Conservation (phyloP, 2,113 vertebrate genomes). For the Cnemophilus loriae region DNA sequence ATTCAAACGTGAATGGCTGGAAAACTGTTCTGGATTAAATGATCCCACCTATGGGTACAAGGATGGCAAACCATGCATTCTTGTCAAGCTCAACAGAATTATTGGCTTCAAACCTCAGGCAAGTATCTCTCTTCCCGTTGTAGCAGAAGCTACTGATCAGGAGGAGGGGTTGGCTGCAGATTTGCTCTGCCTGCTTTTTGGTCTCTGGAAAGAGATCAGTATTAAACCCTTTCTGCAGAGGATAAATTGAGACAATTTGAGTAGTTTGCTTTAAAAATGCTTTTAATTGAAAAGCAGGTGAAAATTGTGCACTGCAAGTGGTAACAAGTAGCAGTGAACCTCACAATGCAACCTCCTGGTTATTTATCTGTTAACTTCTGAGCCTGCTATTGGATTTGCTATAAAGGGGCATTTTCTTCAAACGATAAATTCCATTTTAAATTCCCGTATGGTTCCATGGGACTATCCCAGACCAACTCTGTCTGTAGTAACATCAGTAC, state of each 20-base stretch:
- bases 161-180: not conserved
- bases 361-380: not conserved
- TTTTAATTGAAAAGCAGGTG: not conserved
- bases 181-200: not conserved
- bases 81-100: constrained; percentile 93
- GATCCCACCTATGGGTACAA: constrained; percentile 79
- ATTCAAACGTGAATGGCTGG: constrained; percentile 78
- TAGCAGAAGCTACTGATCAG: not conserved
- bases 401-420: not conserved
- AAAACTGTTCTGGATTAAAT: constrained; percentile 74
- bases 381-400: not conserved
- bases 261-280: not conserved
- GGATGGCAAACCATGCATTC: constrained; percentile 84
- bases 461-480: not conserved
- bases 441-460: not conserved
- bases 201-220: not conserved
- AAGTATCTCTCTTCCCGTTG: constrained; percentile 40
- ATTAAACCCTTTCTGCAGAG: not conserved
- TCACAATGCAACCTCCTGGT: not conserved
- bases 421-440: not conserved
- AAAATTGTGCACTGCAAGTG: not conserved
- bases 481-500: not conserved
- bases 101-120: constrained; percentile 89
- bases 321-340: not conserved
- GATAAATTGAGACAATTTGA: not conserved